Base-by-base conservation (phyloP, 2,797 vertebrate species). In the Lagocephalus sceleratus region DNA sequence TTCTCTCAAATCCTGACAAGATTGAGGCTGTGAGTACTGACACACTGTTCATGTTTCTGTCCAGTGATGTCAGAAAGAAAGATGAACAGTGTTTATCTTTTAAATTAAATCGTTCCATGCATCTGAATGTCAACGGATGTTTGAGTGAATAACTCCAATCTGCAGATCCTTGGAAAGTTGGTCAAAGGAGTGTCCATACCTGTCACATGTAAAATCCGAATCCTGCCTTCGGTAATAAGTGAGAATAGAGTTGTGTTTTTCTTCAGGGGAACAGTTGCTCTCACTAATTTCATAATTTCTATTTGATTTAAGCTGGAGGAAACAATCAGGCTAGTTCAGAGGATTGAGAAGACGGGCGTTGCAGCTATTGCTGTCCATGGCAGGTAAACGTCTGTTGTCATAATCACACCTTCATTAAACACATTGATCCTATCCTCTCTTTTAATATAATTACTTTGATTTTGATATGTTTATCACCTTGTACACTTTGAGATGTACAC, bases 131-230 rank as follows among this genome's bases (percentile, higher is more conserved):
- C 43, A 21, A 21, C 44, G 5, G 43, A 11, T 17, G 3, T 45
- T 22, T 45, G 43, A 22, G 2, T 19, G 16, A 29, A 16, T 1
- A 7, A 21, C 6, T 39, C 7, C 32, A 6, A 3, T 14, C 8
- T 44, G 22, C 17, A 98, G 96, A 98, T 98, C 76, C 68, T 99
- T 38, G 91, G 70, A 45, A 93, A 90, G 8, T 91, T 99, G 3
- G 95, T 98, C 60, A 73, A 83, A 47, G 96, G 95, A 38, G 79
- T 94, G 2, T 85, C 84, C 32, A 92, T 92, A 68, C 96, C 97
- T 1, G 89, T 99, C 64, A 98, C 96, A 1, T 98, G 97, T 81
- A 99, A 99, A 88, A 99, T 99, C 60, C 87, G 97, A 52, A 93
- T 99, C 61, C 89, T 99, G 23, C 86, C 95, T 0, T 92, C 93